Evolutionary conservation across 1,140 invertebrate genomes (phyloP).

Genomic region (Dendrolimus punctatus): DNA sequence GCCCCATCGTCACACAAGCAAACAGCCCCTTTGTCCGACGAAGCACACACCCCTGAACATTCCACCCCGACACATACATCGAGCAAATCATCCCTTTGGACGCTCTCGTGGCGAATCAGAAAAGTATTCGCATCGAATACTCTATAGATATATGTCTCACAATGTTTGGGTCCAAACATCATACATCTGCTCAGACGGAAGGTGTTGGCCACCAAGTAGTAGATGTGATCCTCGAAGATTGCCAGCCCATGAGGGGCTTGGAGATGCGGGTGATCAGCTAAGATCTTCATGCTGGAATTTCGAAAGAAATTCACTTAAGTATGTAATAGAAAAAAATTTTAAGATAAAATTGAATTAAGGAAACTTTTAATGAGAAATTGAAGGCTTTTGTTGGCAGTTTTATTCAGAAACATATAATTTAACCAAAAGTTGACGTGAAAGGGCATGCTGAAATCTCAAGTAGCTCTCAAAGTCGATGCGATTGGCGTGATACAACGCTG

Average conservation of each 20-base stretch:
- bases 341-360: not conserved
- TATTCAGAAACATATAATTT: too few relatives aligned
- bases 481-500: too few relatives aligned
- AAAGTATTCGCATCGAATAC: slow-evolving; percentile 68
- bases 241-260: slow-evolving; percentile 62
- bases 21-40: slow-evolving; percentile 46
- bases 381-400: too few relatives aligned
- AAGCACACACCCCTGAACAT: slow-evolving; percentile 74
- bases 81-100: slow-evolving; percentile 58
- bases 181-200: slow-evolving; percentile 71
- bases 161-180: slow-evolving; percentile 60
- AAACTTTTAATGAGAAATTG: not conserved
- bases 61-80: slow-evolving; percentile 64
- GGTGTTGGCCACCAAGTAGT: slow-evolving; percentile 67
- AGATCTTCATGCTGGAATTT: slow-evolving; percentile 49
- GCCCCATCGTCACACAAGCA: slow-evolving; percentile 74
- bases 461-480: too few relatives aligned
- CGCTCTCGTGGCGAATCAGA: slow-evolving; percentile 69
- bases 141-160: slow-evolving; percentile 56
- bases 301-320: too few relatives aligned
- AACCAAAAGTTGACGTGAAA: too few relatives aligned
- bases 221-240: slow-evolving; percentile 77
- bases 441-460: too few relatives aligned
- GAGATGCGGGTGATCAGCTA: slow-evolving; percentile 57
- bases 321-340: not conserved